Evolutionary conservation across 2,888 invertebrate species (phyloP).

Genomic region (Dryomyza anilis): DNA sequence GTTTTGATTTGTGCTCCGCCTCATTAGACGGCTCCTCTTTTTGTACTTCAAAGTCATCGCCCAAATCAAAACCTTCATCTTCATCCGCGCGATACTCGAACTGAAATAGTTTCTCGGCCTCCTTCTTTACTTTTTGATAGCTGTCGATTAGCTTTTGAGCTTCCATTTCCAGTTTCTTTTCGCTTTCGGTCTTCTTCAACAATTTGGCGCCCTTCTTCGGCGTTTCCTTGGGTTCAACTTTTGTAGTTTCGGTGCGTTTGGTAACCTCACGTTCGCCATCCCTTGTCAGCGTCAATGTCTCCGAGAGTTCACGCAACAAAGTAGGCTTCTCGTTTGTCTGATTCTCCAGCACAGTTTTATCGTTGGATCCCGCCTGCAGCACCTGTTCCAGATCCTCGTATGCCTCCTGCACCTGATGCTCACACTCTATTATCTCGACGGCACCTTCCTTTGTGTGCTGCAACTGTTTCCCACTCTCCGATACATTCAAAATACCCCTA

Average conservation of each 20-base stretch:
- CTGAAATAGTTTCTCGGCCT: constrained; percentile 47
- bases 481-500: constrained; percentile 59
- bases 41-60: constrained; percentile 36
- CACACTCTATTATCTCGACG: constrained; percentile 50
- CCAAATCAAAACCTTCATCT: constrained; percentile 49
- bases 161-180: constrained; percentile 50
- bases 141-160: constrained; percentile 54
- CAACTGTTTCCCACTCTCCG: constrained; percentile 57
- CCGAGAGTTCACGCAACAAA: constrained; percentile 44
- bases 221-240: constrained; percentile 16
- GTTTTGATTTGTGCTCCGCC: neutral
- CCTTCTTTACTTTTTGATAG: constrained; percentile 55
- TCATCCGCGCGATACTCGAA: constrained; percentile 36
- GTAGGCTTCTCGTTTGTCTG: constrained; percentile 31
- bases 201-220: constrained; percentile 50
- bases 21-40: neutral
- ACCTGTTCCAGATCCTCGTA: constrained; percentile 44
- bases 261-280: constrained; percentile 51
- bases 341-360: constrained; percentile 28
- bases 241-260: constrained; percentile 43
- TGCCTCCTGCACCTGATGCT: constrained; percentile 49
- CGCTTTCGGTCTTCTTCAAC: constrained; percentile 53
- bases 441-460: constrained; percentile 44
- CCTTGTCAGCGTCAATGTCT: constrained; percentile 43
- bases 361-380: constrained; percentile 19